Evolutionary conservation across 2,888 invertebrate genomes (phyloP), one percentile per base, ranked within the genome.

Genomic region (Octonoba sinensis): DNA sequence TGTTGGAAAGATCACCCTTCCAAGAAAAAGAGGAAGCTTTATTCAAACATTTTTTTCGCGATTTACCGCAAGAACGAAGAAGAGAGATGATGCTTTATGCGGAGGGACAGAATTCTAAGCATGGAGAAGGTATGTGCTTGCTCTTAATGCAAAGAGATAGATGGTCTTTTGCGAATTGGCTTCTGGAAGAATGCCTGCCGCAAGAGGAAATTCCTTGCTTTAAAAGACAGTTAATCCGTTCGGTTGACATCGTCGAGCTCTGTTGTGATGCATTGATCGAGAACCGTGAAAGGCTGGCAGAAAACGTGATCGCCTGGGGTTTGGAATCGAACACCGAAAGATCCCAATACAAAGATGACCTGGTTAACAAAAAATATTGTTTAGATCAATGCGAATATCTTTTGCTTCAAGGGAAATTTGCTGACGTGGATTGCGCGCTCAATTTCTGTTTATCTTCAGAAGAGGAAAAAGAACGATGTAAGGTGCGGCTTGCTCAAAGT

Each of bases 101-200:
- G n/a, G n/a, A n/a, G n/a, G n/a, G n/a, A n/a, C n/a, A n/a, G n/a
- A n/a, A n/a, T n/a, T n/a, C n/a, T n/a, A n/a, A n/a, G n/a, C n/a
- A n/a, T 56, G 18, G 56, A n/a, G 16, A 18, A 20, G 11, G 11
- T 56, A 56, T 56, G 18, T 56, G 56, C n/a, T 56, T 12, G 3
- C 18, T 11, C 16, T 56, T 56, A 18, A n/a, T 56, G 2, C 56
- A n/a, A 56, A 2, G n/a, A 56, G 56, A 56, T 16, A 56, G n/a
- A n/a, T 56, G 56, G 56, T 56, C 56, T 15, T 56, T 56, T 56
- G 12, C n/a, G n/a, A 20, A n/a, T n/a, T 56, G 56, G 56, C n/a
- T 56, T 2, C 56, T 56, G 20, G 18, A 56, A n/a, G 56, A 56
- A 56, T 56, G 56, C 18, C 11, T 56, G 18, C 56, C 20, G 56